Evolutionary conservation across 2,888 invertebrate species (phyloP), one percentile per base, ranked within the genome.

Genomic region (Eilema sororculum): DNA sequence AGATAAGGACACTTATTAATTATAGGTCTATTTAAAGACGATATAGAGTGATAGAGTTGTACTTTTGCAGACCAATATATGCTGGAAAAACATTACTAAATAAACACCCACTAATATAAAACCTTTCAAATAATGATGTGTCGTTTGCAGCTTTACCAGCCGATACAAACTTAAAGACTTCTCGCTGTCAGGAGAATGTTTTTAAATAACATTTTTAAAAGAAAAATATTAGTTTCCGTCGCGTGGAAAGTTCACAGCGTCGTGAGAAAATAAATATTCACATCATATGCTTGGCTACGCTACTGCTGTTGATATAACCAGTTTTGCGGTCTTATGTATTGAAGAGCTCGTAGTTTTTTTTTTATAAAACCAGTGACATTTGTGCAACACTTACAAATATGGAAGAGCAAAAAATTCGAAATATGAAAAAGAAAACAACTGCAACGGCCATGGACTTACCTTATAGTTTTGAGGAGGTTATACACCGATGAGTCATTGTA

Each of bases 371-470:
- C 8, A 22, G 24, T 41, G 20, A 20, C 62, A 62, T 37, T 41
- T 41, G 41, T 41, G 20, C 28, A 46, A 63, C 28, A 28, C 25
- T 25, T n/a, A 25, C 24, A 52, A 13, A 64, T 28, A 64, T 64
- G 41, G 46, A 12, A 52, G 46, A 28, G 28, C 20, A 64, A 64
- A 62, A 63, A 64, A 10, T 8, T 9, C 24, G 37, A 41, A 22
- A 37, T 6, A 24, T 37, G 37, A 37, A 24, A 41, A 41, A 41
- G 24, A 22, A 62, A 37, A 13, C 22, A 46, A 63, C 4, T 64
- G 46, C 28, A 64, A 28, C 10, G 64, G 28, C 64, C 64, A 24
- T 64, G 64, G 46, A 64, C 46, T 46, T 63, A 63, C 41, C 28
- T 46, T 25, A 46, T 46, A 46, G 4, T 20, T 46, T 20, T 46